Conservation (phyloP, 2,888 invertebrate genomes). For the Geotrupes spiniger region DNA sequence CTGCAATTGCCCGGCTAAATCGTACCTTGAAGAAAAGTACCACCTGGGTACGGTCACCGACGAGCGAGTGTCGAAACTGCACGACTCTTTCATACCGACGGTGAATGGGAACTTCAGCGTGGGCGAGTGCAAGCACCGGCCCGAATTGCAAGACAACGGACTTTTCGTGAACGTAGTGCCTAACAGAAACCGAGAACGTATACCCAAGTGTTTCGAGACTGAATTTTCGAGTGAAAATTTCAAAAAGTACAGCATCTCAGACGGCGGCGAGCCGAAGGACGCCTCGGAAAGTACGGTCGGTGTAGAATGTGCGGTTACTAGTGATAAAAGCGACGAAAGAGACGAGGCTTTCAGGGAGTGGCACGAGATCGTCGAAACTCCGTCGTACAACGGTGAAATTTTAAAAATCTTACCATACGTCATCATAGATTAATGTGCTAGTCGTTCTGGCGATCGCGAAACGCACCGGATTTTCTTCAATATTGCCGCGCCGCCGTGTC, state of each 20-base stretch:
- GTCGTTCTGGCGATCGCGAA: slow-evolving; percentile 25
- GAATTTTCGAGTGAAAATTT: slow-evolving; percentile 45
- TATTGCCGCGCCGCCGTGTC: neutral
- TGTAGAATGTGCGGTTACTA: slow-evolving; percentile 26
- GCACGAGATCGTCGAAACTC: slow-evolving; percentile 79
- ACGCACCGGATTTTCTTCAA: neutral
- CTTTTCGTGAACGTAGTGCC: slow-evolving; percentile 50
- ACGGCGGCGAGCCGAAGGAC: slow-evolving; percentile 24
- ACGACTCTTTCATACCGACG: slow-evolving; percentile 42
- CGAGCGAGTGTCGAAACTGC: slow-evolving; percentile 53
- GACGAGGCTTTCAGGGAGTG: slow-evolving; percentile 73
- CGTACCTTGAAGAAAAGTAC: slow-evolving; percentile 53
- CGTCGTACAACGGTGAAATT: slow-evolving; percentile 72
- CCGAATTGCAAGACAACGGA: slow-evolving; percentile 27
- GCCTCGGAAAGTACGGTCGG: slow-evolving; percentile 19
- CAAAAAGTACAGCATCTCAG: slow-evolving; percentile 49
- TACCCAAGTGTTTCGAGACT: slow-evolving; percentile 35
- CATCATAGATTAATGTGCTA: slow-evolving; percentile 76
- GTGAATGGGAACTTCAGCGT: slow-evolving; percentile 44
- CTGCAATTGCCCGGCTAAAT: slow-evolving; percentile 55
- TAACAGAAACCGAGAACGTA: slow-evolving; percentile 46
- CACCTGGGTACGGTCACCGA: slow-evolving; percentile 52
- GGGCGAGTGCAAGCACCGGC: slow-evolving; percentile 17
- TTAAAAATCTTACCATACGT: slow-evolving; percentile 95
- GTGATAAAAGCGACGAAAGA: slow-evolving; percentile 32